Percentiles rank a stretch among this genome's conserved stretches.
These are phyloP conservation scores for Tetheella fluctuosa DNA, from an alignment of 2,888 invertebrate genomes.

Conservation along the genomic window DNA sequence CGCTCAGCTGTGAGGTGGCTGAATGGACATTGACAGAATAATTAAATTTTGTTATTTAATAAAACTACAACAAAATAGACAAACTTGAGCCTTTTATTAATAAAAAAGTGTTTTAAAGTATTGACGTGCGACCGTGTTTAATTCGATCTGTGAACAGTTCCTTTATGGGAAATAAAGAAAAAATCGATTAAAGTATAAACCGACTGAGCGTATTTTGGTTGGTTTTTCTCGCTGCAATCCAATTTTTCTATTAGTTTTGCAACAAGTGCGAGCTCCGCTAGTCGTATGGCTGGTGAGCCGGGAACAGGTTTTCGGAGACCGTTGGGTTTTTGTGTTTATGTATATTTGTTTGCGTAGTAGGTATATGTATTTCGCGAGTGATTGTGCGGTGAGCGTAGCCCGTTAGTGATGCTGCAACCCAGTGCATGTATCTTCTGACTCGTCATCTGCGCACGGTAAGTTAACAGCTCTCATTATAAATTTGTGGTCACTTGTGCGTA, in stretches of 20 bases:
- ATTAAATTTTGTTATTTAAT: slow-evolving; percentile 51
- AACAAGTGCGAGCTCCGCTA: slow-evolving; percentile 67
- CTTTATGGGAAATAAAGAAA: slow-evolving; percentile 47
- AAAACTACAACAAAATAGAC: slow-evolving; percentile 44
- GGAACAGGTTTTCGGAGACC: slow-evolving; percentile 74
- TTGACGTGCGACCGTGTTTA: slow-evolving; percentile 30
- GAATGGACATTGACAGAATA: slow-evolving; percentile 66
- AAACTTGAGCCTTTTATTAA: slow-evolving; percentile 57
- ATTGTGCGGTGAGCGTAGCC: slow-evolving; percentile 51
- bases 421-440: slow-evolving; percentile 50
- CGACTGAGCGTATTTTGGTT: slow-evolving; percentile 58
- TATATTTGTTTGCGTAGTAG: slow-evolving; percentile 63
- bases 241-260: slow-evolving; percentile 67
- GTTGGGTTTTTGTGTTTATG: slow-evolving; percentile 73
- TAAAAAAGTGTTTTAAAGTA: slow-evolving; percentile 56
- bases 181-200: slow-evolving; percentile 75
- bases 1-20: slow-evolving; percentile 54
- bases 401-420: slow-evolving; percentile 65
- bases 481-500: slow-evolving; percentile 33
- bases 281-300: slow-evolving; percentile 50
- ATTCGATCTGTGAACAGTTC: slow-evolving; percentile 27
- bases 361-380: slow-evolving; percentile 65
- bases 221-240: slow-evolving; percentile 60
- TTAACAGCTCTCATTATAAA: slow-evolving; percentile 36
- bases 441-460: slow-evolving; percentile 58